These are phyloP conservation scores for Parelbella ahira DNA, from an alignment of 2,888 invertebrate species.

Conservation along the genomic window DNA sequence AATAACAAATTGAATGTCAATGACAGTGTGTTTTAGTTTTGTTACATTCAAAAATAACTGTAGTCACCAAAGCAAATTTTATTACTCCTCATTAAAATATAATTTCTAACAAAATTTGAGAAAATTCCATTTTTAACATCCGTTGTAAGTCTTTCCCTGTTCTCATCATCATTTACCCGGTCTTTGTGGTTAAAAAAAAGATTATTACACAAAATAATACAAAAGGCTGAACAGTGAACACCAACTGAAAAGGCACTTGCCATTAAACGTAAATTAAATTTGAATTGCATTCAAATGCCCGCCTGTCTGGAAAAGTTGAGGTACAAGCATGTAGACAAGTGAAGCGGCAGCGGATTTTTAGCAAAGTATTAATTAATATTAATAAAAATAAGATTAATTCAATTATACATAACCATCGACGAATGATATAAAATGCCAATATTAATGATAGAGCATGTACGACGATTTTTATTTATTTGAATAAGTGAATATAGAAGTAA, in stretches of 20 bases:
- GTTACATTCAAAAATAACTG: too few relatives aligned
- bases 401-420: too few relatives aligned
- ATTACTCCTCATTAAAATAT: too few relatives aligned
- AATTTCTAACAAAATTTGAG: neutral
- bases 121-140: neutral
- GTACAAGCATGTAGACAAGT: slow-evolving; percentile 20
- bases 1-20: too few relatives aligned
- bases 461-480: too few relatives aligned
- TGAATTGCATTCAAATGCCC: slow-evolving; percentile 49
- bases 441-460: too few relatives aligned
- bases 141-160: slow-evolving; percentile 3
- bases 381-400: too few relatives aligned
- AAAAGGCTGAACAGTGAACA: slow-evolving; percentile 20
- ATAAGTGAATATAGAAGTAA: too few relatives aligned
- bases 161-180: neutral
- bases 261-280: slow-evolving; percentile 52
- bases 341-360: slow-evolving; percentile 28
- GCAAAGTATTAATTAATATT: too few relatives aligned
- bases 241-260: slow-evolving; percentile 30
- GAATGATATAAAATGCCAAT: too few relatives aligned
- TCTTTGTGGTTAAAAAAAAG: slow-evolving; percentile 1
- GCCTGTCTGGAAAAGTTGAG: slow-evolving; percentile 33
- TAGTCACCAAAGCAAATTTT: too few relatives aligned
- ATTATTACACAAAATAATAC: slow-evolving; percentile 19
- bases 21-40: too few relatives aligned